phyloP scores from a whole-genome alignment of 2,888 invertebrate species.

The Oscheius sp. region DNA sequence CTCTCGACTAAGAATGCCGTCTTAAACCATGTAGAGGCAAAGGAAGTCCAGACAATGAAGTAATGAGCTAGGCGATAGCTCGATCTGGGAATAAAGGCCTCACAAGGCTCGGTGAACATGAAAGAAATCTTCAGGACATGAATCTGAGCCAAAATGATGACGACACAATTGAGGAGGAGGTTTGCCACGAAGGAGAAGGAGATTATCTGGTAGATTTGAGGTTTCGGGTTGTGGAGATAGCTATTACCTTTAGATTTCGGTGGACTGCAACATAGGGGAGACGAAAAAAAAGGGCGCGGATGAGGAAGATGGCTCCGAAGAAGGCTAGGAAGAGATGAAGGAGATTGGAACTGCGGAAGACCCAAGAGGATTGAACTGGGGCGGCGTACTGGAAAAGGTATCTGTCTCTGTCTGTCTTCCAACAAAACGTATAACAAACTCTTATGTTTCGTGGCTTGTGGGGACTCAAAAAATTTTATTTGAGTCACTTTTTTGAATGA shows the following conservation, averaged over 20 bases:
- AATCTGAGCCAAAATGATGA: constrained; percentile 12
- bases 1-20: constrained; percentile 5
- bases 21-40: constrained; percentile 16
- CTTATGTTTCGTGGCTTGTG: too few relatives aligned
- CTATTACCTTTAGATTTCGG: constrained; percentile 4
- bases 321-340: neutral
- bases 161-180: constrained; percentile 7
- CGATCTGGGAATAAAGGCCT: constrained; percentile 7
- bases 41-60: constrained; percentile 4
- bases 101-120: constrained; percentile 2
- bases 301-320: constrained; percentile 13
- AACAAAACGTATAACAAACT: too few relatives aligned
- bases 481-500: too few relatives aligned
- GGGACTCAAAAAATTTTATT: too few relatives aligned
- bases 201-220: constrained; percentile 4
- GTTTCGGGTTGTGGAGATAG: neutral
- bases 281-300: constrained; percentile 9
- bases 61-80: constrained; percentile 18
- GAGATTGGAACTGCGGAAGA: constrained; percentile 3
- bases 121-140: constrained; percentile 8
- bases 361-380: neutral
- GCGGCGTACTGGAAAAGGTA: constrained; percentile 6
- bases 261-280: constrained; percentile 13
- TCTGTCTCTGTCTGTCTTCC: too few relatives aligned
- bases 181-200: constrained; percentile 11